Evolutionary conservation across 2,797 vertebrate species (phyloP).

Genomic region (Taenioides sp.): DNA sequence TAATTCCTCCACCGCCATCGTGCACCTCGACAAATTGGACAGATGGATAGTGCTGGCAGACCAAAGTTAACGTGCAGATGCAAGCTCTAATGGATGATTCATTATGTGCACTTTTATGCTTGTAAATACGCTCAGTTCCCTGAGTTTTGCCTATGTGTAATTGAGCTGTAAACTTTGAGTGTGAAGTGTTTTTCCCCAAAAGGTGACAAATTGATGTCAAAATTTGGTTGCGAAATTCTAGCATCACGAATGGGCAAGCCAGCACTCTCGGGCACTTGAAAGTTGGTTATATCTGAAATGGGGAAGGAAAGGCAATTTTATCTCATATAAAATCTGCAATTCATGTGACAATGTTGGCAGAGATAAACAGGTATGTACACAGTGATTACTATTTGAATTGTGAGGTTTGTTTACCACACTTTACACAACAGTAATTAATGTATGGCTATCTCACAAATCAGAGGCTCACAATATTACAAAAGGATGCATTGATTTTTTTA

Average conservation of each 20-base stretch:
- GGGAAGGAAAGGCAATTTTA: slow-evolving; percentile 3
- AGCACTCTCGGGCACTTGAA: slow-evolving; percentile 37
- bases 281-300: slow-evolving; percentile 11
- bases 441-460: not conserved
- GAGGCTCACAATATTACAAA: not conserved
- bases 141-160: slow-evolving; percentile 17
- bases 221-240: slow-evolving; percentile 51
- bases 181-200: slow-evolving; percentile 10
- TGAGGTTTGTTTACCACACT: not conserved
- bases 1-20: slow-evolving; percentile 28
- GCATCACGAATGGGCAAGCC: slow-evolving; percentile 64
- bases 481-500: not conserved
- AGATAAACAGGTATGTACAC: not conserved
- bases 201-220: slow-evolving; percentile 60
- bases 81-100: slow-evolving; percentile 46
- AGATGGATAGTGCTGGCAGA: slow-evolving; percentile 24
- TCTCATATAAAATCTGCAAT: slow-evolving; percentile 1
- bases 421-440: not conserved
- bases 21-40: slow-evolving; percentile 36
- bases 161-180: slow-evolving; percentile 20
- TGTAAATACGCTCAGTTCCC: slow-evolving; percentile 28
- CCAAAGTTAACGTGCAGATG: slow-evolving; percentile 33
- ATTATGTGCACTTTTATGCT: slow-evolving; percentile 34
- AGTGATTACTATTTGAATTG: not conserved
- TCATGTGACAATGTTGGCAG: not conserved